These are phyloP conservation scores for Saccostrea echinata DNA, from an alignment of 1,140 invertebrate genomes.

Conservation along the genomic window DNA sequence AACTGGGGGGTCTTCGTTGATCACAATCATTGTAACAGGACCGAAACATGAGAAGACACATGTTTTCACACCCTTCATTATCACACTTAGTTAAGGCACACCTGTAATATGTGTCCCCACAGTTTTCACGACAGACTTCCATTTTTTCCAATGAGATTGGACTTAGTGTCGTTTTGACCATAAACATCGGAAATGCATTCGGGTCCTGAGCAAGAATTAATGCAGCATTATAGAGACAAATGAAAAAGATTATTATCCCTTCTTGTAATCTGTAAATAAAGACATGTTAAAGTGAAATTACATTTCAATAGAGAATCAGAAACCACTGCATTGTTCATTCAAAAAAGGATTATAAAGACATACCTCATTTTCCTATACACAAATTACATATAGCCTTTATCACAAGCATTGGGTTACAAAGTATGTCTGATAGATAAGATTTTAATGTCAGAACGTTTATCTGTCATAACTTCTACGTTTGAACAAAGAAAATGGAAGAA, in stretches of 20 bases:
- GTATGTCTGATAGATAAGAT: background rate
- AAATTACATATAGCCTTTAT: background rate
- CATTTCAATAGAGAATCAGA: too few relatives aligned
- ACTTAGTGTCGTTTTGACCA: background rate
- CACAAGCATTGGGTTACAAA: background rate
- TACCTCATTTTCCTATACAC: background rate
- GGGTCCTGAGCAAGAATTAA: background rate
- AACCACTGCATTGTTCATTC: too few relatives aligned
- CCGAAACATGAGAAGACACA: background rate
- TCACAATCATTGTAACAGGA: background rate
- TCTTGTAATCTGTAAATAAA: background rate
- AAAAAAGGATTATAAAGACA: background rate
- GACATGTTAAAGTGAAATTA: too few relatives aligned
- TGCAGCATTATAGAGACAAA: background rate
- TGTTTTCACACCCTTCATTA: background rate
- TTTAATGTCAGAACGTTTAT: too few relatives aligned
- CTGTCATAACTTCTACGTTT: too few relatives aligned
- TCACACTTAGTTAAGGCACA: background rate
- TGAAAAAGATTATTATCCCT: background rate
- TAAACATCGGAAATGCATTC: background rate
- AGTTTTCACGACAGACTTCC: background rate
- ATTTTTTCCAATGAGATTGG: background rate
- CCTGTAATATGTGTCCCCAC: background rate
- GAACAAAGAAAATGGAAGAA: too few relatives aligned
- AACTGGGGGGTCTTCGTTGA: background rate